phyloP scores from a whole-genome alignment of 35 echinoderm and acorn worm genomes.

The Stichopus chloronotus region DNA sequence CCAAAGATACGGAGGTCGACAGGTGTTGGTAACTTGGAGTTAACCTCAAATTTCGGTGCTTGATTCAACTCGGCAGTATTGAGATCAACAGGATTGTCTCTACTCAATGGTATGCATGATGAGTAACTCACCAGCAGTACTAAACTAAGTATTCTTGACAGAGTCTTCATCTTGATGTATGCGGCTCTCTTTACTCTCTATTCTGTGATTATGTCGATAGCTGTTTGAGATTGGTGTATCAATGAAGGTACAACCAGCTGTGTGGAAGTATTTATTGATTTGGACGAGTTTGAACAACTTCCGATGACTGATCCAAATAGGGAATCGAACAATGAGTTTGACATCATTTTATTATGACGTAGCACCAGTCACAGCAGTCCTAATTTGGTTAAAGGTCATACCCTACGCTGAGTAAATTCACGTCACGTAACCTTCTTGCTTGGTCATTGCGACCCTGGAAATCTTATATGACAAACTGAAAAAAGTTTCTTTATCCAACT shows the following conservation, averaged over 20 bases:
- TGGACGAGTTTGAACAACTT: background rate
- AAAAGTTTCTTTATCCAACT: too few species aligned
- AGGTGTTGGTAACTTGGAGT: background rate
- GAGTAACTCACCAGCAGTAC: background rate
- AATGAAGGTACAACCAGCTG: background rate
- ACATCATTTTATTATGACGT: background rate
- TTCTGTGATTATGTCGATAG: background rate
- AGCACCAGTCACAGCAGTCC: background rate
- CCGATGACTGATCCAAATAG: background rate
- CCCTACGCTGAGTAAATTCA: too few species aligned
- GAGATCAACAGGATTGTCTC: background rate
- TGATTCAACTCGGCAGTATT: background rate
- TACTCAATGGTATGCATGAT: background rate
- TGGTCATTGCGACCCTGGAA: too few species aligned
- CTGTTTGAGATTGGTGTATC: background rate
- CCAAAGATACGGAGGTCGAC: conserved; percentile 33
- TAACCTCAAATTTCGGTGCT: background rate
- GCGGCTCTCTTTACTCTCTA: background rate
- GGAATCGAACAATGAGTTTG: background rate
- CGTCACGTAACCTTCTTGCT: too few species aligned
- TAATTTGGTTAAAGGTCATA: background rate
- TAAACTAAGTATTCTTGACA: background rate
- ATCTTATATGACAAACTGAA: too few species aligned
- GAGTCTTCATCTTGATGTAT: background rate
- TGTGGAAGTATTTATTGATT: background rate